phyloP scores from a whole-genome alignment of 1,140 invertebrate genomes.

The Elysia chlorotica region DNA sequence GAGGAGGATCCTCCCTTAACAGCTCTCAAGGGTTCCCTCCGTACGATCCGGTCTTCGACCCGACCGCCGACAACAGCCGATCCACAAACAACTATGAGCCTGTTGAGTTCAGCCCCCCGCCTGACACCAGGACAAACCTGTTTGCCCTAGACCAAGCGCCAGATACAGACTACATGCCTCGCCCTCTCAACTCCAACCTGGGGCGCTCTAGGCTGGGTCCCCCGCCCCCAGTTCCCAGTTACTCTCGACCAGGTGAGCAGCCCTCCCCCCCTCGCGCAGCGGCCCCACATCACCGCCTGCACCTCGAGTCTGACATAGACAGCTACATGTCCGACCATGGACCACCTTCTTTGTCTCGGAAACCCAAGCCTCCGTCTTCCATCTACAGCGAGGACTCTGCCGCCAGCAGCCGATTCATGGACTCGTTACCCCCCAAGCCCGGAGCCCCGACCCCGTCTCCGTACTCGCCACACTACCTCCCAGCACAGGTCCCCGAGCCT shows the following conservation, averaged over 20 bases:
- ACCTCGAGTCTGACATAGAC: background rate
- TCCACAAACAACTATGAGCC: constrained; percentile 16
- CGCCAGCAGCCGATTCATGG: background rate
- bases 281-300: background rate
- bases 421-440: background rate
- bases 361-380: background rate
- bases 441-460: background rate
- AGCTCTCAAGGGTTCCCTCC: background rate
- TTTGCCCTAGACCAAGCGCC: constrained; percentile 11
- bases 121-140: background rate
- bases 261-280: background rate
- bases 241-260: background rate
- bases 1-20: too few relatives aligned
- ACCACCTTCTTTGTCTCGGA: background rate
- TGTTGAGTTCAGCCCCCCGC: constrained; percentile 2
- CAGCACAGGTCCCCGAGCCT: background rate
- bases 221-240: background rate
- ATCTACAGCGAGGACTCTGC: background rate
- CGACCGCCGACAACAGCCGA: background rate
- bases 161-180: constrained; percentile 5
- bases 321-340: background rate
- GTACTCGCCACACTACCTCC: background rate
- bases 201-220: background rate
- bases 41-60: constrained; percentile 4
- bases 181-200: background rate